These are phyloP conservation scores for Talpa occidentalis DNA, from an alignment of 2,113 vertebrate genomes.

Conservation along the genomic window DNA sequence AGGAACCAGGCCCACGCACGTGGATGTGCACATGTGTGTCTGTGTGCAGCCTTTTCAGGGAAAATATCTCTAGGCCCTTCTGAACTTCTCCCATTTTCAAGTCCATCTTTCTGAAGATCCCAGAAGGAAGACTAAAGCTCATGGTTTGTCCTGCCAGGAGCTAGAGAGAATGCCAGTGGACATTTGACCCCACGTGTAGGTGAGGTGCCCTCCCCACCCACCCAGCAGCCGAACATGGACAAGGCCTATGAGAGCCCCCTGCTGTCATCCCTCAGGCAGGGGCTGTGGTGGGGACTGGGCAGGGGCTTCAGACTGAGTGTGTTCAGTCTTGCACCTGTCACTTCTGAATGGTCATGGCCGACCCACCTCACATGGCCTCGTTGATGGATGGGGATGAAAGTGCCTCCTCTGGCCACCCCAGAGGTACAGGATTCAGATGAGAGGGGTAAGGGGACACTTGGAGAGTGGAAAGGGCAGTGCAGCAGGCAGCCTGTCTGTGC, in stretches of 20 bases:
- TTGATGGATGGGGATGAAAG: background rate
- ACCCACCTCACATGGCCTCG: background rate
- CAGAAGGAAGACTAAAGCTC: background rate
- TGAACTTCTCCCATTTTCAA: background rate
- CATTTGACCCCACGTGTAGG: background rate
- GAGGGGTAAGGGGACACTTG: background rate
- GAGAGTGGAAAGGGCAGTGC: background rate
- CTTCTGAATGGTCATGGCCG: background rate
- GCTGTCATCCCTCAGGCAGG: background rate
- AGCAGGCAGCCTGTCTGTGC: background rate
- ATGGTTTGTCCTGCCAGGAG: background rate
- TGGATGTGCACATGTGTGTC: background rate
- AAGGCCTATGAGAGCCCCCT: background rate
- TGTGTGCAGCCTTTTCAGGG: background rate
- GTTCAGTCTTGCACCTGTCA: background rate
- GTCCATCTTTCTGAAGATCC: background rate
- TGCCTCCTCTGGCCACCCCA: background rate
- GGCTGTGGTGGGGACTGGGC: background rate
- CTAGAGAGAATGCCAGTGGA: background rate
- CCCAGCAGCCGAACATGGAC: background rate
- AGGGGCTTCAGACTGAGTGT: background rate
- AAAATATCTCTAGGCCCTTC: background rate
- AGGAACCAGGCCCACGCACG: background rate
- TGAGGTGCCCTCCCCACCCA: background rate
- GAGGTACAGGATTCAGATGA: background rate